Evolutionary conservation across 2,888 invertebrate genomes (phyloP).

Genomic region (Diaphora mendica): DNA sequence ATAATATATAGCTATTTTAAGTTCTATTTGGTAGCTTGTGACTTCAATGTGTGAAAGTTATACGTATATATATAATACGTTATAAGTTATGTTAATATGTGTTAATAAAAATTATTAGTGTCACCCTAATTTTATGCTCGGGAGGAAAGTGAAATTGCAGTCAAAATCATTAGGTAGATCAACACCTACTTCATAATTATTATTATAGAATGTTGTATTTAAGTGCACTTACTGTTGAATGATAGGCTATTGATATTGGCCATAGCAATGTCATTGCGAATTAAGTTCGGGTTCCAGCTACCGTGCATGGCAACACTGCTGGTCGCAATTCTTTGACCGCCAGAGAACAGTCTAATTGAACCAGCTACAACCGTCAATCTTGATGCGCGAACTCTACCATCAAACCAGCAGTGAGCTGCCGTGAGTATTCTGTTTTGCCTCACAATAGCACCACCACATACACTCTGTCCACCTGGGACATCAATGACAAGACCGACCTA

Average conservation of each 20-base stretch:
- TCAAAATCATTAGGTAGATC: neutral
- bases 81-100: no score
- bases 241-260: neutral
- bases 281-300: conserved; percentile 4
- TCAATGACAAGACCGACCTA: neutral
- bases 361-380: conserved; percentile 9
- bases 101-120: no score
- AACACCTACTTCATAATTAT: no score
- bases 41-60: no score
- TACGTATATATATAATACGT: no score
- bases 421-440: neutral
- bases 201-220: neutral
- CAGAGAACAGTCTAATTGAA: conserved; percentile 7
- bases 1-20: neutral
- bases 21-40: no score
- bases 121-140: no score
- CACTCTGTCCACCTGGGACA: neutral
- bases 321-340: conserved; percentile 1
- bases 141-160: no score
- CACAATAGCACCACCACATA: conserved; percentile 8
- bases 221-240: neutral
- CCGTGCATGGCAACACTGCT: neutral
- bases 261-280: conserved; percentile 9
- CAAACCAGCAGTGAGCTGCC: conserved; percentile 19
- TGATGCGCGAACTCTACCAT: neutral